phyloP scores from a whole-genome alignment of 2,888 invertebrate genomes.

The Tanytarsus gracilentus region DNA sequence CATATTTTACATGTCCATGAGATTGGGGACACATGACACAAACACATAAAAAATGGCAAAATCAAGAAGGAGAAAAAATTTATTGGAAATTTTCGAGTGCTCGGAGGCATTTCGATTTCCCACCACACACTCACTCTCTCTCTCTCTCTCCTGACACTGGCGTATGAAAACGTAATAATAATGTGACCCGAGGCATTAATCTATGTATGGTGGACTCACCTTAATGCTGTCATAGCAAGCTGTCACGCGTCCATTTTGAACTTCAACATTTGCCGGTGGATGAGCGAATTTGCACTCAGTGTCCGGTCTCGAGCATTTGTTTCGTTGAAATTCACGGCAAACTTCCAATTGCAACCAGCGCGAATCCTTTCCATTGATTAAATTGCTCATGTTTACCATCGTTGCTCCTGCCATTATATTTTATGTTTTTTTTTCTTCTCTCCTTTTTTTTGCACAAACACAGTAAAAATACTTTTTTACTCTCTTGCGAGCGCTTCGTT shows the following conservation, averaged over 20 bases:
- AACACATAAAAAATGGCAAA: no score
- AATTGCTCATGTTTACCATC: constrained; percentile 95
- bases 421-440: constrained; percentile 31
- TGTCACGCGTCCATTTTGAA: constrained; percentile 98
- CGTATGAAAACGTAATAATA: not conserved
- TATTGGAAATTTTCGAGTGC: not conserved
- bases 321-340: constrained; percentile 98
- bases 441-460: not conserved
- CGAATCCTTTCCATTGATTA: constrained; percentile 97
- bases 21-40: no score
- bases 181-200: no score
- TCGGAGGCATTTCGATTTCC: no score
- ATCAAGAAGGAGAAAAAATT: no score
- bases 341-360: constrained; percentile 99
- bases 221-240: constrained; percentile 99
- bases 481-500: not conserved
- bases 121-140: no score
- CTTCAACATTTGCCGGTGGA: constrained; percentile 98
- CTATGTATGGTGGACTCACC: constrained; percentile 58
- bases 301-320: constrained; percentile 98
- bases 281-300: constrained; percentile 99
- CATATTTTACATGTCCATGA: no score
- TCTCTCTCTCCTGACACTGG: no score
- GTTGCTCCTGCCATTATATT: constrained; percentile 59
- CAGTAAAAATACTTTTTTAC: not conserved